Evolutionary conservation across 2,113 vertebrate genomes (phyloP), one percentile per base, ranked within the genome.

Genomic region (Equus quagga): DNA sequence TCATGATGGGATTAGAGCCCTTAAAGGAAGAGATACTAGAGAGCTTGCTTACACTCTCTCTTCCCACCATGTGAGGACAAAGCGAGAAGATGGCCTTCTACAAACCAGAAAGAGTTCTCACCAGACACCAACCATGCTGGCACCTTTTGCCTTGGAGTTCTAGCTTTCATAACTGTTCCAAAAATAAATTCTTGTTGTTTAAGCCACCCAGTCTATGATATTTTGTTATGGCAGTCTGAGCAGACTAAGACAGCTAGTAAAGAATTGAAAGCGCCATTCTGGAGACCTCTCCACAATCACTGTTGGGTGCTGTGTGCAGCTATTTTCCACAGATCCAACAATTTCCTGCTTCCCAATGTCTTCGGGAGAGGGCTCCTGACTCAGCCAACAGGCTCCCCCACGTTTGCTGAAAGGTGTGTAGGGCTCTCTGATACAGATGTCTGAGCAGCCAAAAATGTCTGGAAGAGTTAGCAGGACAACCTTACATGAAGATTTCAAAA

Each of bases 171-270:
- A 54, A 87, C 60, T 78, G 5, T 79, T 49, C 81, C 75, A 41
- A 82, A 85, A 86, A 56, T 65, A 33, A 44, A 46, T 54, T 85
- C 60, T 28, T 93, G 33, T 54, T 69, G 17, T 70, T 33, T 70
- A 56, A 93, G n/a, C 28, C 14, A 5, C 70, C n/a, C 44, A 6
- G 21, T 70, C 33, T 54, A 2, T 17, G 33, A 44, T 36, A 14
- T 46, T 96, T 41, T 54, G 41, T 65, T 75, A 85, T 18, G 6
- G 36, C 49, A 44, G 13, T 28, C 13, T 0, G 2, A 67, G 44
- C 31, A 78, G 46, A 49, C 13, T 19, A 41, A 70, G 65, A 65
- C 23, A 72, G 49, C 26, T n/a, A 5, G 26, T 26, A 10, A 3
- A 62, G 86, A 69, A 33, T 13, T 65, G 24, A 58, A 70, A 70